phyloP scores from a whole-genome alignment of 2,888 invertebrate genomes.

The Papilio protenor region DNA sequence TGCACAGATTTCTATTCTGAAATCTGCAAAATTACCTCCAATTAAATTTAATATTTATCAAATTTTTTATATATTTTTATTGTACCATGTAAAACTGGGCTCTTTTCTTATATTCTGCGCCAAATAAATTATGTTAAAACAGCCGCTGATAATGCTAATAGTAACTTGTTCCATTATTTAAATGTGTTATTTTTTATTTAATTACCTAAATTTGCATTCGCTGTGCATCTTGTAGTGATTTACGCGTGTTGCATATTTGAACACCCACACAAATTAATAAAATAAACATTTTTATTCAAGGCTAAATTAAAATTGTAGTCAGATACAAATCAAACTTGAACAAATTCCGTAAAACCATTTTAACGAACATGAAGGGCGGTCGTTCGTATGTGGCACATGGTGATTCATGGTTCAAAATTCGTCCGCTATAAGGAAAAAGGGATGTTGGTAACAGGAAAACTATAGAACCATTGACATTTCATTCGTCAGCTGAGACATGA shows the following conservation, averaged over 20 bases:
- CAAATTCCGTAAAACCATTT: background rate
- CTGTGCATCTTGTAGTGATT: constrained; percentile 22
- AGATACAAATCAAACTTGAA: background rate
- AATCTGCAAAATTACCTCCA: too few relatives aligned
- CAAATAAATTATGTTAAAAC: constrained; percentile 26
- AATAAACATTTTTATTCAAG: constrained; percentile 16
- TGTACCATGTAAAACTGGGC: constrained; percentile 7
- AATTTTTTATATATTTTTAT: background rate
- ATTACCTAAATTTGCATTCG: constrained; percentile 31
- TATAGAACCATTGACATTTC: background rate
- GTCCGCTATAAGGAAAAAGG: background rate
- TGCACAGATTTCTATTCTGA: too few relatives aligned
- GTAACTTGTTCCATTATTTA: constrained; percentile 37
- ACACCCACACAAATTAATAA: constrained; percentile 15
- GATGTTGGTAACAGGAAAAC: background rate
- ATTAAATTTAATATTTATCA: too few relatives aligned
- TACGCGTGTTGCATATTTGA: constrained; percentile 20
- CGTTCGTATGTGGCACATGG: too few relatives aligned
- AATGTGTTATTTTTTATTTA: constrained; percentile 37
- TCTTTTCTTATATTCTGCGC: constrained; percentile 19
- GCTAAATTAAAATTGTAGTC: background rate
- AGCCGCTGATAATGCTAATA: constrained; percentile 16
- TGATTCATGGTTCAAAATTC: too few relatives aligned
- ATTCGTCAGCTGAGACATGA: background rate
- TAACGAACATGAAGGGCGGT: background rate